These are phyloP conservation scores for Drosophila serrata DNA, from an alignment of 1,140 invertebrate genomes.

Conservation along the genomic window DNA sequence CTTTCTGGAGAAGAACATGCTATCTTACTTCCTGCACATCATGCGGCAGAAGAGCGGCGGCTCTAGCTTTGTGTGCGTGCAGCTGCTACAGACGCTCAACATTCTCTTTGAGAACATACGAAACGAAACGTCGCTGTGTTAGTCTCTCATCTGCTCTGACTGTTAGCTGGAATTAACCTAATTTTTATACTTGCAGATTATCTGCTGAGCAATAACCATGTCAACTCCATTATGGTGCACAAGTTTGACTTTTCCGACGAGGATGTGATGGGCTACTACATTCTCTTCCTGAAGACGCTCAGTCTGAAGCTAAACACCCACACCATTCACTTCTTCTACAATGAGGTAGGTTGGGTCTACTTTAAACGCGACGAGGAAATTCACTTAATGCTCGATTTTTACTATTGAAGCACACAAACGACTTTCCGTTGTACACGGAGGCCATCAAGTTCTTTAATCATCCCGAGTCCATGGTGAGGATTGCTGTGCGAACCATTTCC, in stretches of 20 bases:
- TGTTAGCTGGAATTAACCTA: background rate
- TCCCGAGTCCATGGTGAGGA: constrained; percentile 99
- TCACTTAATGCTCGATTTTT: background rate
- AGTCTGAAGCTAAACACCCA: constrained; percentile 99
- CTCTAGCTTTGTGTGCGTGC: constrained; percentile 97
- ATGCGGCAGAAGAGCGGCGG: constrained; percentile 98
- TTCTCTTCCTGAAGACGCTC: constrained; percentile 99
- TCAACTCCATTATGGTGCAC: constrained; percentile 99
- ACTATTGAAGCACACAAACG: constrained; percentile 96
- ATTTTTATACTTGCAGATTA: constrained; percentile 93
- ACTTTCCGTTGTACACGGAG: constrained; percentile 99
- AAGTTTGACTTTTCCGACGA: constrained; percentile 99
- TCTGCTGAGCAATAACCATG: constrained; percentile 99
- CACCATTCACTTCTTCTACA: constrained; percentile 99
- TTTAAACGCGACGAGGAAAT: too few relatives aligned
- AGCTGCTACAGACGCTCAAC: constrained; percentile 98
- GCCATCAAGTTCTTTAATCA: constrained; percentile 99
- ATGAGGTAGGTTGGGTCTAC: constrained; percentile 88
- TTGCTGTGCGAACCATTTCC: constrained; percentile 98
- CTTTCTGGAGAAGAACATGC: constrained; percentile 99
- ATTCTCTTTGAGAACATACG: constrained; percentile 99
- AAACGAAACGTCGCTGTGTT: constrained; percentile 99
- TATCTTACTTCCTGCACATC: constrained; percentile 98
- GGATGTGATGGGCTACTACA: constrained; percentile 99
- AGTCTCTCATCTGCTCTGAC: constrained; percentile 85